A percentile compares a stretch with the other conserved stretches of the same genome.
These are phyloP conservation scores for Thalassophryne amazonica DNA, from an alignment of 2,797 vertebrate species.

Conservation along the genomic window DNA sequence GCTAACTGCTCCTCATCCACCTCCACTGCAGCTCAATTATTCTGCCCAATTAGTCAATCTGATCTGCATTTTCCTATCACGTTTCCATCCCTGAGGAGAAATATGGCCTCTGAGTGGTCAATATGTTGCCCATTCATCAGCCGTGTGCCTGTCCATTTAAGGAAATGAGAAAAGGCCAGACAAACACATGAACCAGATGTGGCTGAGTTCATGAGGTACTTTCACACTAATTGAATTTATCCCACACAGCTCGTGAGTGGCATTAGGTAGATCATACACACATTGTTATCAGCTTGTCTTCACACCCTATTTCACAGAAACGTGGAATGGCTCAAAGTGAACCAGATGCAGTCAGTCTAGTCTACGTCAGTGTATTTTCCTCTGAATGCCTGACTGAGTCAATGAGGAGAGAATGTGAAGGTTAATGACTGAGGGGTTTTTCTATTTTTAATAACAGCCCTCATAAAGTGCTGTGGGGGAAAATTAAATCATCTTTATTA, in stretches of 20 bases:
- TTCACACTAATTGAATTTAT: constrained; percentile 87
- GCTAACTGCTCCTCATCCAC: constrained; percentile 75
- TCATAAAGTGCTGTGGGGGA: background rate
- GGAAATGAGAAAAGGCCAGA: constrained; percentile 89
- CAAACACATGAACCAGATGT: constrained; percentile 87
- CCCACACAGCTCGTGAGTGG: constrained; percentile 74
- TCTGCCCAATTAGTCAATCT: constrained; percentile 93
- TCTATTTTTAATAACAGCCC: background rate
- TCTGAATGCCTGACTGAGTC: constrained; percentile 34
- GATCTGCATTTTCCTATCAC: constrained; percentile 88
- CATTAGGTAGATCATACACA: constrained; percentile 79
- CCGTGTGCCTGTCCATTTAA: constrained; percentile 83
- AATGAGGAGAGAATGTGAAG: constrained; percentile 29
- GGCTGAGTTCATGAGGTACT: constrained; percentile 80
- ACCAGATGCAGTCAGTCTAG: constrained; percentile 29
- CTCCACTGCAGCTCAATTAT: constrained; percentile 83
- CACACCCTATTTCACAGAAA: constrained; percentile 66
- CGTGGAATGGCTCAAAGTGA: constrained; percentile 16
- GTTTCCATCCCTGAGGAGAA: constrained; percentile 87
- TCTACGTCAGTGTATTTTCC: constrained; percentile 18
- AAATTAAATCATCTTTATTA: too few species aligned
- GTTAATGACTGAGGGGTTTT: constrained; percentile 17
- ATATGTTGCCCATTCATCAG: constrained; percentile 87
- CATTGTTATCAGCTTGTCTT: constrained; percentile 79
- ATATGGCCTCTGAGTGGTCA: constrained; percentile 85